Evolutionary conservation across 2,888 invertebrate species (phyloP), one percentile per base, ranked within the genome.

Genomic region (Diogma glabrata): DNA sequence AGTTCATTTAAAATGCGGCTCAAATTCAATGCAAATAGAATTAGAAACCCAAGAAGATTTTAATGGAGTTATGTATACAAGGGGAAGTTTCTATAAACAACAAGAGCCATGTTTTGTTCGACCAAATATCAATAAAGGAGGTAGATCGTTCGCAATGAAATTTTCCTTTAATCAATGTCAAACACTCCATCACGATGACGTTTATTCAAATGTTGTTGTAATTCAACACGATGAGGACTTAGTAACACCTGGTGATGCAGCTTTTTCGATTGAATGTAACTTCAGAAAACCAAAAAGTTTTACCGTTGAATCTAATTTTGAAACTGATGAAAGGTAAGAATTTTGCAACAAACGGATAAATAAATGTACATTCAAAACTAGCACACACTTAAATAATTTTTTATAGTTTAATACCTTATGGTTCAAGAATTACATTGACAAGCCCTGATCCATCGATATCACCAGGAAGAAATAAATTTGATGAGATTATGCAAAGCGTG

Each of bases 201-300:
- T 75, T 4, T 80, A 75, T 60, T 74, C 74, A 1, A 81, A 80
- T 57, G 74, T 78, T 43, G 71, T 82, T 20, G 75, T 82, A 3
- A 69, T 82, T 47, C 81, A 82, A 62, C 78, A 81, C 58, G 81
- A 82, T 64, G 78, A 79, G 47, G 78, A 79, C 57, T 62, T 80
- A 14, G 76, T 80, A 53, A 78, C 78, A 56, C 79, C 79, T 1
- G 79, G 79, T 2, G 79, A 80, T 61, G 77, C 79, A 4, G 81
- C 81, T 30, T 80, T 82, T 60, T 75, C 75, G 12, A 61, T 82
- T 55, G 77, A 79, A 63, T 82, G 81, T 57, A 79, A 81, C 63
- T 79, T 79, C 59, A 70, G 75, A 30, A 70, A 72, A 54, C 75
- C 77, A 1, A 67, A 75, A 55, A 74, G 72, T 57, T 58, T 76